Evolutionary conservation across 2,888 invertebrate genomes (phyloP).

Genomic region (Slavum lentiscoides): DNA sequence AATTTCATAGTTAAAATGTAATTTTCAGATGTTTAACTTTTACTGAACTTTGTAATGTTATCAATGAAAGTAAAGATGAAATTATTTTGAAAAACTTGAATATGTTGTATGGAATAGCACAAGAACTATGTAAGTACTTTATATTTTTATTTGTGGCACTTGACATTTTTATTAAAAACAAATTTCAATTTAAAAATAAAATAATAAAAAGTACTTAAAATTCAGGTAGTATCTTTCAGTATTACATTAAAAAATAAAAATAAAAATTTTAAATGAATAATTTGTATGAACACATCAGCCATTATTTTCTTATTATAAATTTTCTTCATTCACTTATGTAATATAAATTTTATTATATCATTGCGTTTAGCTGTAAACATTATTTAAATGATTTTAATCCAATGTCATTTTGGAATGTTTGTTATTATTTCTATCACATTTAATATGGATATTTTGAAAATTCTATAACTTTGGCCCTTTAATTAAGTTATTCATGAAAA

Average conservation of each 20-base stretch:
- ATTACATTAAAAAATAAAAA: no score
- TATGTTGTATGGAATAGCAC: constrained; percentile 40
- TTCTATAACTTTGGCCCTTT: no score
- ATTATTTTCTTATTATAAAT: no score
- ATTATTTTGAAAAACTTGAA: constrained; percentile 42
- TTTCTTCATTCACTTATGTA: no score
- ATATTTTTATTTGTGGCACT: not conserved
- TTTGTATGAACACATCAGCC: not conserved
- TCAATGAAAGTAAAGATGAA: constrained; percentile 32
- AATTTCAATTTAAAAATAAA: not conserved
- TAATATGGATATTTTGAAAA: no score
- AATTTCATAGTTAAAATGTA: not conserved
- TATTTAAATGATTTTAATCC: no score
- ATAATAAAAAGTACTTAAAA: not conserved
- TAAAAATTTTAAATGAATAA: not conserved
- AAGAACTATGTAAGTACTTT: constrained; percentile 43
- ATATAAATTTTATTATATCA: no score
- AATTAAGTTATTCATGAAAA: no score
- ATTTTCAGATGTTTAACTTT: constrained; percentile 32
- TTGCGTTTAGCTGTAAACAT: no score
- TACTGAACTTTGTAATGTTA: constrained; percentile 38
- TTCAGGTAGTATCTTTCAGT: no score
- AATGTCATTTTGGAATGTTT: no score
- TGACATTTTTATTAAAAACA: not conserved
- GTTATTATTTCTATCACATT: no score